Percentiles rank a stretch among this genome's conserved stretches.
Conservation (phyloP, 2,113 vertebrate genomes). For the Poeciliopsis occidentalis region DNA sequence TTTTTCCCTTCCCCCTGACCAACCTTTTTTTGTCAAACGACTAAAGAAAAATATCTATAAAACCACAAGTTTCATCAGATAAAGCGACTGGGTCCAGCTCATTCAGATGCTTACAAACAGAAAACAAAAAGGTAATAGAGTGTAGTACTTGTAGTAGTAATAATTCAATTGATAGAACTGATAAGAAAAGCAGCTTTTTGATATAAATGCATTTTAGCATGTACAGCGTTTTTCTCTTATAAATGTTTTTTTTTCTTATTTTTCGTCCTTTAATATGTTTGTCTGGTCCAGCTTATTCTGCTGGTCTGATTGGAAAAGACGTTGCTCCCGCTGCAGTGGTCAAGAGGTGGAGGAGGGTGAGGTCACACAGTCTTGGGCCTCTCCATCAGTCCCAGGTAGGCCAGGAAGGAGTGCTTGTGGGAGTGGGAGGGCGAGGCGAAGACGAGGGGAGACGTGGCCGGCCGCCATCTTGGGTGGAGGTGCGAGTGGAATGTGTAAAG, state of each 20-base stretch:
- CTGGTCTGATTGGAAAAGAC: conserved; percentile 79
- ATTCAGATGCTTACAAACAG: conserved; percentile 70
- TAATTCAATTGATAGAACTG: conserved; percentile 80
- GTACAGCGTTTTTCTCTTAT: conserved; percentile 87
- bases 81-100: conserved; percentile 74
- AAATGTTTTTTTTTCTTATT: conserved; percentile 70
- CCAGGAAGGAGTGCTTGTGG: conserved; percentile 98
- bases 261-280: conserved; percentile 61
- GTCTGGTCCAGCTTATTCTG: conserved; percentile 78
- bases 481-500: conserved; percentile 89
- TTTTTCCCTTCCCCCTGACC: conserved; percentile 26
- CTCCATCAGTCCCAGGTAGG: conserved; percentile 96
- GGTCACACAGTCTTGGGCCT: conserved; percentile 94
- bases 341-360: conserved; percentile 36
- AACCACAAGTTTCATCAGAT: conserved; percentile 66
- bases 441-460: conserved; percentile 82
- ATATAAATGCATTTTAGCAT: conserved; percentile 92
- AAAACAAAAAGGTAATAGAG: conserved; percentile 62
- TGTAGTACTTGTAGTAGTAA: conserved; percentile 74
- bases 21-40: conserved; percentile 57
- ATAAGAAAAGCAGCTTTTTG: conserved; percentile 94
- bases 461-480: conserved; percentile 64
- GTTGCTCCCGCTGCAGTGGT: conserved; percentile 78
- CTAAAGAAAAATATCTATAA: conserved; percentile 68
- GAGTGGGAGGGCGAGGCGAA: conserved; percentile 81